Evolutionary conservation across 1,140 invertebrate species (phyloP), one percentile per base, ranked within the genome.

Genomic region (Bathynomus jamesi): DNA sequence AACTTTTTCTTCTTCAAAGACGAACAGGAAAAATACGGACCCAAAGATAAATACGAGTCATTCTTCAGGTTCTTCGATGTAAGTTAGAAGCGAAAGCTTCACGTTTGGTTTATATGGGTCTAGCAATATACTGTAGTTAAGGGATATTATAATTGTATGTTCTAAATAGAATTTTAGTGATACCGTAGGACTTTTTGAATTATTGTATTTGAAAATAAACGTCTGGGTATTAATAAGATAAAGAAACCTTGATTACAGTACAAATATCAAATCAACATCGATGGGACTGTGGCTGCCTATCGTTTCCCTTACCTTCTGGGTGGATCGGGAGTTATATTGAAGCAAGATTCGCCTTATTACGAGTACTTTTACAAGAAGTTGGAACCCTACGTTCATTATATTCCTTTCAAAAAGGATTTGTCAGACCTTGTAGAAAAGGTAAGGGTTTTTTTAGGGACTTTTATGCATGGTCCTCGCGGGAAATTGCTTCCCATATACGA

Each of bases 11-110:
- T 98, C 83, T 98, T 94, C 80, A 87, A 87, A 70, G 88, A 96
- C 79, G 86, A 94, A 82, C 89, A 93, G 81, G 82, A 88, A 65
- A 86, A 89, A 80, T 95, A 96, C 86, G 94, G 94, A 27, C 91
- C 93, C 27, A 90, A 89, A 80, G 86, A 87, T 70, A 87, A 88
- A 53, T 89, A 93, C 80, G 86, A 95, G 74, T 93, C 93, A 13
- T 97, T 99, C 82, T 96, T 94, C 83, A 88, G 93, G 74, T 98
- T 98, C 84, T 98, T 97, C 84, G 88, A 95, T 87, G 95, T 97
- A 85, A 87, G 84, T 84, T 13, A 67, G 11, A 13, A 53, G 11
- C 21, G 11, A 13, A 53, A 13, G n/a, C n/a, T n/a, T n/a, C n/a
- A n/a, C n/a, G n/a, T n/a, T n/a, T n/a, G n/a, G n/a, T n/a, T n/a